Percentiles rank a stretch among this genome's conserved stretches.
Evolutionary conservation across 2,113 vertebrate species (phyloP).

Genomic region (Zosterops borbonicus): DNA sequence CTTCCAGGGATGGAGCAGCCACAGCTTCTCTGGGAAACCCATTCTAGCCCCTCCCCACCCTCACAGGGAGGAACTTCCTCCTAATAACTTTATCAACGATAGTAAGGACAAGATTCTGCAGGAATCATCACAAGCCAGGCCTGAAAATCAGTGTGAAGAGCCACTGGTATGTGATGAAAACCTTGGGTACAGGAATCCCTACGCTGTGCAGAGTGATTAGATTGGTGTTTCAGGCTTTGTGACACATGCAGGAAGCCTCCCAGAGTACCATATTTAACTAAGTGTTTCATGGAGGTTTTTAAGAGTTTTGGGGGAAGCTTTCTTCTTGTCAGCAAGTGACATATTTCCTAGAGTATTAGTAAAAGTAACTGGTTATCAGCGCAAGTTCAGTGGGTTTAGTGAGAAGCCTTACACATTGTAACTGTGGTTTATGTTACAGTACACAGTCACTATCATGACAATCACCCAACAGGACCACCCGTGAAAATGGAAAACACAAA

Average conservation of each 20-base stretch:
- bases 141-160: not conserved
- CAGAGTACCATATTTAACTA: not conserved
- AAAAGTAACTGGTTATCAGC: not conserved
- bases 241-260: not conserved
- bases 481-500: not conserved
- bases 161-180: accelerated
- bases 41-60: not conserved
- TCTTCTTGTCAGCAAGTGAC: not conserved
- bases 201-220: accelerated
- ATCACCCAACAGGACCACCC: not conserved
- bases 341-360: not conserved
- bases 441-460: not conserved
- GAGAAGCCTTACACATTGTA: not conserved
- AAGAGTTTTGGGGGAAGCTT: not conserved
- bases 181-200: not conserved
- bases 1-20: not conserved
- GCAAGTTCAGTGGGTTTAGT: slow-evolving; percentile 21
- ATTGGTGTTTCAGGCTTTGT: not conserved
- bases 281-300: not conserved
- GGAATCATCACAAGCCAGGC: not conserved
- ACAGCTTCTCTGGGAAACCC: not conserved
- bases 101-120: not conserved
- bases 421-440: slow-evolving; percentile 41
- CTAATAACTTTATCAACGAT: not conserved
- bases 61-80: not conserved